Base-by-base conservation (phyloP, 2,113 vertebrate genomes). In the Rhinopomastus cyanomelas region DNA sequence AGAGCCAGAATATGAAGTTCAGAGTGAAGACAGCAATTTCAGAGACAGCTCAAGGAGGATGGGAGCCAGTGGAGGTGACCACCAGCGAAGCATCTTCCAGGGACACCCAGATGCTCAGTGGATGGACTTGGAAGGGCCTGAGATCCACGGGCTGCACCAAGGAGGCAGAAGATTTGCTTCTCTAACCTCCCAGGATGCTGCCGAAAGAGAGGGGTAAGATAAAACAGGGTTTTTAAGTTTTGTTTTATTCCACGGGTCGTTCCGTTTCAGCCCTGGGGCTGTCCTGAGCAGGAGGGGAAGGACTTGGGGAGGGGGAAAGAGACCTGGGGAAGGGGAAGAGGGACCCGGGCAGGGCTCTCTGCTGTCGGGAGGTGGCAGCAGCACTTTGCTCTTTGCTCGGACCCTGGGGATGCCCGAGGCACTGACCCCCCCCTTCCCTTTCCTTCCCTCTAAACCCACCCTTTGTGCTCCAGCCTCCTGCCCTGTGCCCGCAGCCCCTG, bases 341-440 rank as follows among this genome's bases (percentile, higher is more conserved):
- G 29, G 29, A 65, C 20, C 14, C 20, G 49, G 79, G 27, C 86
- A 62, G 91, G 84, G 91, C 73, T 83, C 3, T 13, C 64, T 22
- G 4, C 52, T 9, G 89, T 84, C 95, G 88, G 92, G 93, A 94
- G 95, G 37, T 92, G 95, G 95, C 95, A 95, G 95, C 90, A 96
- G 88, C 92, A 74, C 95, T 95, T 94, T 93, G 87, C 78, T 90
- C 91, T 88, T 61, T 3, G 77, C 75, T 53, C 42, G 78, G 85
- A 29, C 64, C 55, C 25, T 5, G 59, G 64, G 73, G 77, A 30
- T 69, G 55, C 48, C 78, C 32, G 15, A 26, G 88, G 42, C 20
- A 1, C 46, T 22, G 71, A 7, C 19, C 48, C 20, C 25, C 14
- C 53, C n/a, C n/a, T n/a, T n/a, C n/a, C n/a, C n/a, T n/a, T n/a